A percentile compares a stretch with the other conserved stretches of the same genome.
phyloP scores from a whole-genome alignment of 2,797 vertebrate species.

The Darevskia nairensis region DNA sequence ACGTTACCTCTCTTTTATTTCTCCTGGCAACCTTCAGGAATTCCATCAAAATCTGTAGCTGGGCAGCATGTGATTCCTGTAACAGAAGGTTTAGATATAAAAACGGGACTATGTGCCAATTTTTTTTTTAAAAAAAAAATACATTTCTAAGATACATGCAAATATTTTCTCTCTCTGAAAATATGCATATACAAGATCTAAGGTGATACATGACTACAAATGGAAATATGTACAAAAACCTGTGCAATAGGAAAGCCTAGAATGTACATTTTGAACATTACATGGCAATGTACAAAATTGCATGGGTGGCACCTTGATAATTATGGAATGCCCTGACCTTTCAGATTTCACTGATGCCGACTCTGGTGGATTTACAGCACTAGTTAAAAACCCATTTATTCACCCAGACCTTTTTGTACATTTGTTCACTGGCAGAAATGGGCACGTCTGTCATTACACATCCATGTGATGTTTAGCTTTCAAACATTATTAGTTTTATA shows the following conservation, averaged over 20 bases:
- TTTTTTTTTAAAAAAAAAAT: constrained; percentile 24
- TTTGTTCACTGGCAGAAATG: neutral
- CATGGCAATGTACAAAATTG: neutral
- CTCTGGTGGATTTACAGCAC: no score
- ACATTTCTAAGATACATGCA: neutral
- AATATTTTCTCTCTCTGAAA: constrained; percentile 39
- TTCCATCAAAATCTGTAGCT: constrained; percentile 97
- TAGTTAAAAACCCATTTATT: no score
- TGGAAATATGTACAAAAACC: neutral
- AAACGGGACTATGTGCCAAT: constrained; percentile 9
- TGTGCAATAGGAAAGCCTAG: no score
- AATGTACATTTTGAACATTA: neutral
- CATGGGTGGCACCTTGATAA: no score
- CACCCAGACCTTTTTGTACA: no score
- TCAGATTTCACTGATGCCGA: no score
- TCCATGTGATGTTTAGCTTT: no score
- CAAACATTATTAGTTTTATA: no score
- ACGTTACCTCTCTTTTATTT: constrained; percentile 96
- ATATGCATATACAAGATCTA: constrained; percentile 3
- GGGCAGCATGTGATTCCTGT: constrained; percentile 97
- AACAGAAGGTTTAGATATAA: constrained; percentile 68
- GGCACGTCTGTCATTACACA: no score
- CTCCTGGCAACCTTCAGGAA: constrained; percentile 98
- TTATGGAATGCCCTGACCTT: no score
- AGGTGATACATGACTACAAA: neutral